Evolutionary conservation across 2,797 vertebrate species (phyloP), one percentile per base, ranked within the genome.

Genomic region (Tamandua tetradactyla): DNA sequence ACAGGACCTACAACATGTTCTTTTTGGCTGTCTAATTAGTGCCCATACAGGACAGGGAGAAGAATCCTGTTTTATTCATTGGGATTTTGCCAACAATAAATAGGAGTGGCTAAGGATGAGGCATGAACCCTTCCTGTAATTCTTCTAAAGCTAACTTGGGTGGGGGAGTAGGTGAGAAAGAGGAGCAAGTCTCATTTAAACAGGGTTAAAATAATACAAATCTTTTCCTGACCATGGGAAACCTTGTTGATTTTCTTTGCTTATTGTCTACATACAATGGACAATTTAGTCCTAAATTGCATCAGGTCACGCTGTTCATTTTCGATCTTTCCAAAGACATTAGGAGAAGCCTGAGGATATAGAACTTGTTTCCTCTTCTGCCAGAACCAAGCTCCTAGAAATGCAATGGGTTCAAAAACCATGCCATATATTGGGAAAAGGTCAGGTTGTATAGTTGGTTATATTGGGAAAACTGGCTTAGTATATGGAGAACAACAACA

Each of bases 31-130:
- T 91, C 74, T 93, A 96, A 80, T 95, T 93, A 91, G 49, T 35
- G 52, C 75, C 17, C 71, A 84, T 59, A 66, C 1, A 84, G 61
- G n/a, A 81, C 40, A 89, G 82, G 86, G 55, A 93, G n/a, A 94
- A 89, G 64, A 94, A 89, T 78, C 79, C 93, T 78, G 91, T 84
- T 96, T 91, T 92, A 95, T 83, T 91, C 87, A 94, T 62, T 93
- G 91, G 52, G 69, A 95, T 94, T 97, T 96, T 93, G 83, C 87
- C 87, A 97, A 94, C 87, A 95, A 80, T 90, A 82, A 92, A 80
- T 14, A 95, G 80, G 95, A 94, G 91, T 92, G 94, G 32, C 80
- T 96, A 59, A 49, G 62, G 22, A 95, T 94, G 80, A 87, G 22
- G n/a, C 76, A 84, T 30, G 57, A 94, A 32, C 14, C 22, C 61